A percentile compares a stretch with the other conserved stretches of the same genome.
Evolutionary conservation across 2,888 invertebrate species (phyloP).

Genomic region (Phaonia tiefii): DNA sequence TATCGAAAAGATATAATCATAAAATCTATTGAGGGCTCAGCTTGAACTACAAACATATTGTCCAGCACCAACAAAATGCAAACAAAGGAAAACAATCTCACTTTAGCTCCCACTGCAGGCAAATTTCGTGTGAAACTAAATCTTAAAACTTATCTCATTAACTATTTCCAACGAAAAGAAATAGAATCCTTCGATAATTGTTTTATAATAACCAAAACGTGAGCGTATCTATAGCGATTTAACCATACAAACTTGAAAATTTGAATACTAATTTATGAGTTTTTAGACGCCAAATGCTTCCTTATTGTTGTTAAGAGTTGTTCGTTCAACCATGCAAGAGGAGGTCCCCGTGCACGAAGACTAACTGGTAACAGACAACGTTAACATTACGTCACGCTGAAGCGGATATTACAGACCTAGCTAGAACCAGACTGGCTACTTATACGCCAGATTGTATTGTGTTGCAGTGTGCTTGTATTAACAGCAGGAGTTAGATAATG

Average conservation of each 20-base stretch:
- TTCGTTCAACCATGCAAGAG: background rate
- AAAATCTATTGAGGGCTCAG: too few relatives aligned
- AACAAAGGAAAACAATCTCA: too few relatives aligned
- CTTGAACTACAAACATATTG: too few relatives aligned
- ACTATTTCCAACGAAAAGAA: too few relatives aligned
- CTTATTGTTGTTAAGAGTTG: background rate
- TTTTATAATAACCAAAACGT: slow-evolving; percentile 75
- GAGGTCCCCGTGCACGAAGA: slow-evolving; percentile 4
- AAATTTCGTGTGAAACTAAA: too few relatives aligned
- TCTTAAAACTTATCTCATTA: too few relatives aligned
- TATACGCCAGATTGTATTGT: too few relatives aligned
- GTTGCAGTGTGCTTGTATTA: background rate
- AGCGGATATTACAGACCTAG: slow-evolving; percentile 3
- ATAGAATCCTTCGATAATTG: slow-evolving; percentile 74
- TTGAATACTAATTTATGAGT: slow-evolving; percentile 62
- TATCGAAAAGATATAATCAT: too few relatives aligned
- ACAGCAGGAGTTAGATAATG: slow-evolving; percentile 47
- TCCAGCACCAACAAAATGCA: too few relatives aligned
- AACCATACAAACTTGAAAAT: slow-evolving; percentile 47
- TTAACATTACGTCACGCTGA: background rate
- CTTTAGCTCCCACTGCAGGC: too few relatives aligned
- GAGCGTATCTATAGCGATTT: slow-evolving; percentile 37
- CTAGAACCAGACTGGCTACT: too few relatives aligned
- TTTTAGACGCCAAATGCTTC: slow-evolving; percentile 41
- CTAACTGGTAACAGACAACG: slow-evolving; percentile 26